Base-by-base conservation (phyloP, 2,797 vertebrate species). In the Hafferia zeledoni region DNA sequence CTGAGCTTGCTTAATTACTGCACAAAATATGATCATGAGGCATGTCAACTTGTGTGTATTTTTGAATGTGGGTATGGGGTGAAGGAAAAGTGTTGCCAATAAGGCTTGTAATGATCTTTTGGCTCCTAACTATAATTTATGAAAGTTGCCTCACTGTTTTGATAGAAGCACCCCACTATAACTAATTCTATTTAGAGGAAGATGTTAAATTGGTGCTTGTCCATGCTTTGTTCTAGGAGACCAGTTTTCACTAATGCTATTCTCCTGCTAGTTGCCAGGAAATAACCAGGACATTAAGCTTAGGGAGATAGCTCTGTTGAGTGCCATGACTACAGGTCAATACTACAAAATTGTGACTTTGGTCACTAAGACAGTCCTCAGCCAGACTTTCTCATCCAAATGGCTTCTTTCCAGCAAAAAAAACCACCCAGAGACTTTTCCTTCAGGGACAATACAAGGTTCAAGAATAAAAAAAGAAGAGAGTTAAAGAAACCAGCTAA, bases 1-100 rank as follows among this genome's bases (percentile, higher is more conserved):
- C 97, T 97, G 97, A 96, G 96, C 75, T 98, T 98, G 97, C 97
- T 98, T 98, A 98, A 98, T 98, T 97, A 98, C 96, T 94, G 88
- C 87, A 96, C 93, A 96, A 96, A 97, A 96, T 93, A 97, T 90
- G 93, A 96, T 55, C 56, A 93, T 43, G 44, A 97, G 93, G 92
- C 92, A 96, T 93, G 94, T 95, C 97, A 96, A 96, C 91, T 93
- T 92, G 77, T 87, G 59, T 93, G 37, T 94, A 70, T 96, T 92
- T 55, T 47, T 93, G 71, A 84, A 61, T 94, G 80, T 5, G 83
- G 79, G 63, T 87, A 90, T 0, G 2, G 75, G 84, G 31, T 3
- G 2, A 83, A 72, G 84, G 87, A 77, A 60, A 84, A 91, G 63
- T 87, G 27, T 92, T 89, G 90, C 92, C 93, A 97, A 67, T 89